These are phyloP conservation scores for Helicoverpa armigera DNA, from an alignment of 1,140 invertebrate genomes.

Conservation along the genomic window DNA sequence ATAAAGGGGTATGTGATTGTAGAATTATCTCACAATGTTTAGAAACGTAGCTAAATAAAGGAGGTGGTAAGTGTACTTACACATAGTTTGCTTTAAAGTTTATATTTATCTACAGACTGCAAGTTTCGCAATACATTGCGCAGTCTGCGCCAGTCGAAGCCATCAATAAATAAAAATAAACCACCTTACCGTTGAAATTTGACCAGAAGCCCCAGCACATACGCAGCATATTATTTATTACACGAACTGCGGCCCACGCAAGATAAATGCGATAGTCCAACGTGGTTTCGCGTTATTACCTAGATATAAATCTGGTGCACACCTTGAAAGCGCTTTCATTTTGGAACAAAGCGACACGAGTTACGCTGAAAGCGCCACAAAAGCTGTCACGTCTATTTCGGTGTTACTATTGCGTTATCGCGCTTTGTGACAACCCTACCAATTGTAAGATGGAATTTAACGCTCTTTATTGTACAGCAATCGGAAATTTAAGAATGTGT, in stretches of 20 bases:
- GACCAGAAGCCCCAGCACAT: not conserved
- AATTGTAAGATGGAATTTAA: not conserved
- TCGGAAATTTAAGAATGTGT: too few relatives aligned
- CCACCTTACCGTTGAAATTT: conserved; percentile 2
- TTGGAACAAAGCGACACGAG: conserved; percentile 32
- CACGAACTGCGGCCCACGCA: conserved; percentile 28
- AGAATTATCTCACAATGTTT: not conserved
- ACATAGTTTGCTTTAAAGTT: too few relatives aligned
- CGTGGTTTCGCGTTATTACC: conserved; percentile 36
- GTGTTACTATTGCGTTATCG: conserved; percentile 41
- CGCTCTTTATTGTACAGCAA: not conserved
- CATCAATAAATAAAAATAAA: conserved; percentile 27
- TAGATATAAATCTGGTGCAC: conserved; percentile 26
- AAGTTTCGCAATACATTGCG: too few relatives aligned
- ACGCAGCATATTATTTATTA: conserved; percentile 32
- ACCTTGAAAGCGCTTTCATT: conserved; percentile 28
- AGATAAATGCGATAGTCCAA: conserved; percentile 37
- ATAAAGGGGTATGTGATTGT: not conserved
- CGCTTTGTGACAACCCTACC: conserved; percentile 8
- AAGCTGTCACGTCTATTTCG: conserved; percentile 39
- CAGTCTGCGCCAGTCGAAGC: not conserved
- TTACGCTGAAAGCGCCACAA: conserved; percentile 26
- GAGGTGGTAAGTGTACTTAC: too few relatives aligned
- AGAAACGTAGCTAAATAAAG: not conserved
- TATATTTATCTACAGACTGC: too few relatives aligned